phyloP scores from a whole-genome alignment of 2,888 invertebrate genomes.

The Dasypogon diadema region DNA sequence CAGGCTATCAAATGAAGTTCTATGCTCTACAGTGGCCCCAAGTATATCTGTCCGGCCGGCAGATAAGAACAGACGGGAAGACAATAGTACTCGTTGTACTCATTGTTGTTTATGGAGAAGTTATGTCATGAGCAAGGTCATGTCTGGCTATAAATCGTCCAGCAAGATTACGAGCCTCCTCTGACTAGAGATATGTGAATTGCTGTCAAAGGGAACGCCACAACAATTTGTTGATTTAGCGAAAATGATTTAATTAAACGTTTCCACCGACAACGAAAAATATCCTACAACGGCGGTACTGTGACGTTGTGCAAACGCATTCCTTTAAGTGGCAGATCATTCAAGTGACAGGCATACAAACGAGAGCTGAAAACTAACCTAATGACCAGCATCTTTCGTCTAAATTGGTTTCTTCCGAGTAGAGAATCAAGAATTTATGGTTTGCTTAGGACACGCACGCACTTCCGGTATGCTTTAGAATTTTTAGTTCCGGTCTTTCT shows the following conservation, averaged over 20 bases:
- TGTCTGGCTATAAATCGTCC: constrained; percentile 1
- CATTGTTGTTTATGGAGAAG: constrained; percentile 23
- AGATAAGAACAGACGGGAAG: constrained; percentile 7
- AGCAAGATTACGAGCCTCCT: neutral
- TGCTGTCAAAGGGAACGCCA: neutral
- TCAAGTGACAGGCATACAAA: constrained; percentile 11
- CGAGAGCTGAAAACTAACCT: neutral
- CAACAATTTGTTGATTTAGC: neutral
- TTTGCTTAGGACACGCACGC: constrained; percentile 34
- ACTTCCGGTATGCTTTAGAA: constrained; percentile 24
- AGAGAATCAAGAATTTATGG: constrained; percentile 16
- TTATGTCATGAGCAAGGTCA: constrained; percentile 47
- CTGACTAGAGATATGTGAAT: neutral
- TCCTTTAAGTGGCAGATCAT: neutral
- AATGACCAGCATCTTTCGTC: constrained; percentile 18
- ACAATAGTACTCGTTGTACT: constrained; percentile 26
- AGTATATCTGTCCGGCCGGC: constrained; percentile 4
- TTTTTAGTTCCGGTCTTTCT: constrained; percentile 25
- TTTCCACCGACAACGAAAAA: neutral
- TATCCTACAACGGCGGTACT: neutral
- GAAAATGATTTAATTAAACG: constrained; percentile 17
- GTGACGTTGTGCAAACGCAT: constrained; percentile 1
- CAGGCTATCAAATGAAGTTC: neutral
- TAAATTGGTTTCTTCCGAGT: constrained; percentile 27
- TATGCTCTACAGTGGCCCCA: neutral